Evolutionary conservation across 2,888 invertebrate species (phyloP).

Genomic region (Ectemnius lituratus): DNA sequence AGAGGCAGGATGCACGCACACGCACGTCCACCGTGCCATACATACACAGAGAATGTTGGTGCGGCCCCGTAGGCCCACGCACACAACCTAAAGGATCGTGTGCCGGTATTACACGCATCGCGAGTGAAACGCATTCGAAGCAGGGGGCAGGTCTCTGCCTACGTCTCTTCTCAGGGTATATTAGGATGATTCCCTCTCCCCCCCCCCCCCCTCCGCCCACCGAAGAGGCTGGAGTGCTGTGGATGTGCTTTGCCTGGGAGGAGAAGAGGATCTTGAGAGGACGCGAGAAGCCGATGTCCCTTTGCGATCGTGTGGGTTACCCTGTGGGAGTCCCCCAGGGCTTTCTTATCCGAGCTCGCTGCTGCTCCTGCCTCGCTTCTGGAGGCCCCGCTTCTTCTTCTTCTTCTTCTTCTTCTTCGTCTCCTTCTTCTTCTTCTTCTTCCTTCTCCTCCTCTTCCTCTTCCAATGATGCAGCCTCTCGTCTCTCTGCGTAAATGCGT

Average conservation of each 20-base stretch:
- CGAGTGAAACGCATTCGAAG: constrained; percentile 60
- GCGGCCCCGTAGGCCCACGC: too few species aligned
- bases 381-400: constrained; percentile 29
- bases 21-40: constrained; percentile 27
- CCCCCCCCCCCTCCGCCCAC: too few species aligned
- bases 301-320: constrained; percentile 57
- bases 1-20: constrained; percentile 41
- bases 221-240: too few species aligned
- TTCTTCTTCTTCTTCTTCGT: constrained; percentile 12
- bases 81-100: background rate
- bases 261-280: constrained; percentile 24
- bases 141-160: constrained; percentile 61
- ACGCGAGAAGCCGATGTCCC: constrained; percentile 48
- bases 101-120: constrained; percentile 39
- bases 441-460: background rate
- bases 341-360: constrained; percentile 53
- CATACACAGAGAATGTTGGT: background rate
- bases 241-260: background rate
- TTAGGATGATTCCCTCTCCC: constrained; percentile 57
- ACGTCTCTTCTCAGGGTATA: constrained; percentile 55
- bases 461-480: too few species aligned
- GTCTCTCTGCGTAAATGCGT: constrained; percentile 7
- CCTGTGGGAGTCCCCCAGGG: constrained; percentile 59
- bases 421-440: constrained; percentile 14
- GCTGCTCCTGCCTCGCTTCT: constrained; percentile 18